Base-by-base conservation (phyloP, 2,797 vertebrate species). In the Choloepus didactylus region DNA sequence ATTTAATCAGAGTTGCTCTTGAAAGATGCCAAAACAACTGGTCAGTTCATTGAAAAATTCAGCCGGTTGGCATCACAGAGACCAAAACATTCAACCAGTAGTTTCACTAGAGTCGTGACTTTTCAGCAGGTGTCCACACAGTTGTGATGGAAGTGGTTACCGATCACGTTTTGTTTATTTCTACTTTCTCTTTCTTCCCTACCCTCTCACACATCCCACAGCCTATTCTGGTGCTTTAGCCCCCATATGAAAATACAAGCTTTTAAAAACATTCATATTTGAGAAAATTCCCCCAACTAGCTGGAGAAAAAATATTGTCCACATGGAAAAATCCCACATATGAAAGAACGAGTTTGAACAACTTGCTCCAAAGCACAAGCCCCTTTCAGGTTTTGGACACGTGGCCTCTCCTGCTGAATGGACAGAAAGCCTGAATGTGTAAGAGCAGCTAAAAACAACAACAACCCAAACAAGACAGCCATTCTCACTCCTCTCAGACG, bases 381-480 rank as follows among this genome's bases (percentile, higher is more conserved):
- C 59, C 67, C 81, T 97, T 95, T 95, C 88, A 96, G 94, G 95
- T 87, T 95, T 44, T 7, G 84, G 96, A 96, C 97, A 97, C 95
- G 95, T 96, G 96, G 97, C 93, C 87, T 91, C 69, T 62, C 64
- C 5, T 92, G 29, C 96, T 97, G 96, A 97, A 97, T 97, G 95
- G 94, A 97, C 91, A 96, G 96, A 97, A 93, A 91, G 89, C 91
- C 95, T 97, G 96, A 95, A 97, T 95, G 96, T 93, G 93, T 88
- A 87, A 91, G 76, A 70, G 62, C 67, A 51, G 95, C 95, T 96
- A 96, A 98, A 89, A 97, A 97, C 96, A 97, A 98, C 89, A 56
- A 69, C 77, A 38, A 96, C 91, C 88, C 97, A 95, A 98, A 97
- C 97, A 98, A 97, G 95, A 95, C 95, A 79, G 97, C 97, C 87